Conservation (phyloP, 2,113 vertebrate species). For the Benthochromis sp. region DNA sequence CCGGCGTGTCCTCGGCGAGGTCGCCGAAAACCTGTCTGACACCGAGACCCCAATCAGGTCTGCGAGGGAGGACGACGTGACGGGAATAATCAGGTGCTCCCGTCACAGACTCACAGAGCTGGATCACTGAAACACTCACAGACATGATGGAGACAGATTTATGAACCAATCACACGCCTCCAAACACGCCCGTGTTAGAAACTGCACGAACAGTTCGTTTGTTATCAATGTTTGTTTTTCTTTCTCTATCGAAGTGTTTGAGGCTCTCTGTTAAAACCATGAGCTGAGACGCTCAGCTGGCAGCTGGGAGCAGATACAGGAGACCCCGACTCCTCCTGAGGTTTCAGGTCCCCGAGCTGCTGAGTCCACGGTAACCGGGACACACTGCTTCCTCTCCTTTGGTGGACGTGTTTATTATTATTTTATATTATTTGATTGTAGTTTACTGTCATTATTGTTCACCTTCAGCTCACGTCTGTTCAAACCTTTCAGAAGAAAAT, state of each 20-base stretch:
- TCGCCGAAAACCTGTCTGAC: neutral
- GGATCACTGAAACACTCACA: neutral
- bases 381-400: neutral
- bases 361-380: neutral
- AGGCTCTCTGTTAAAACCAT: neutral
- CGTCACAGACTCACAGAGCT: neutral
- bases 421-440: neutral
- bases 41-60: neutral
- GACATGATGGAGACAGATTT: neutral
- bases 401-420: neutral
- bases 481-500: neutral
- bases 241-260: neutral
- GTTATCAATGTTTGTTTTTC: neutral
- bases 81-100: neutral
- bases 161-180: neutral
- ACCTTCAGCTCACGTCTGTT: neutral
- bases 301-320: neutral
- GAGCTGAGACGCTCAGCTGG: neutral
- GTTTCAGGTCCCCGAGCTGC: neutral
- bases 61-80: neutral
- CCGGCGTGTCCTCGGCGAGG: neutral
- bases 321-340: neutral
- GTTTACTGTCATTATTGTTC: accelerated
- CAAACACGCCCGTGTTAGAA: neutral
- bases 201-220: accelerated